Evolutionary conservation across 2,888 invertebrate species (phyloP).

Genomic region (Tenodera sinensis): DNA sequence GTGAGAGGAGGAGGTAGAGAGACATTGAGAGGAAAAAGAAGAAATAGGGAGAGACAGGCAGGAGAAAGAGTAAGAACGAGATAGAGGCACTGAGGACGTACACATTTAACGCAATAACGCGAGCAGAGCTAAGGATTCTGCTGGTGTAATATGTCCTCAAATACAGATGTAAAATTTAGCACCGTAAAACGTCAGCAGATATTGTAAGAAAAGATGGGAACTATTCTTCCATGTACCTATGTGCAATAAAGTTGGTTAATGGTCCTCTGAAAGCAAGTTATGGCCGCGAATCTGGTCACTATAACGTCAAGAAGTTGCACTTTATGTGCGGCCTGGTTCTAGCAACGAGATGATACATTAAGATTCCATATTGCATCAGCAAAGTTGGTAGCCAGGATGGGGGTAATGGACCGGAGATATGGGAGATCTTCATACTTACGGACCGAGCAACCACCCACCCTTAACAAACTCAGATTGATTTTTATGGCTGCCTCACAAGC

Average conservation of each 20-base stretch:
- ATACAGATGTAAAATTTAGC: too few species aligned
- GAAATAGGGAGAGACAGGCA: too few species aligned
- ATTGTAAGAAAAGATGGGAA: not conserved
- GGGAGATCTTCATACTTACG: not conserved
- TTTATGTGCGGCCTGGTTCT: not conserved
- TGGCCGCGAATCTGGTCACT: not conserved
- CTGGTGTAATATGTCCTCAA: too few species aligned
- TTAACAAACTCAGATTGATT: not conserved
- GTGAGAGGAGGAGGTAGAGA: too few species aligned
- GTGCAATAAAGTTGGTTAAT: not conserved
- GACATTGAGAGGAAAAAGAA: too few species aligned
- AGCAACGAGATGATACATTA: not conserved
- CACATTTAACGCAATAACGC: too few species aligned
- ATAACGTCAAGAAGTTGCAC: not conserved
- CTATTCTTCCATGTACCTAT: not conserved
- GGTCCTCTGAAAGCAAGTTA: not conserved
- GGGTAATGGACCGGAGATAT: not conserved
- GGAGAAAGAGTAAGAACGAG: too few species aligned
- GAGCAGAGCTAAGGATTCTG: too few species aligned
- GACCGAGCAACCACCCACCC: too few species aligned
- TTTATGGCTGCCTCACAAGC: not conserved
- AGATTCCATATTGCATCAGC: not conserved
- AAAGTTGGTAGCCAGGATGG: not conserved
- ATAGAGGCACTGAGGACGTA: too few species aligned
- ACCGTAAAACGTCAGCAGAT: not conserved